Conservation (phyloP, 2,797 vertebrate genomes). For the Sebastes umbrosus region DNA sequence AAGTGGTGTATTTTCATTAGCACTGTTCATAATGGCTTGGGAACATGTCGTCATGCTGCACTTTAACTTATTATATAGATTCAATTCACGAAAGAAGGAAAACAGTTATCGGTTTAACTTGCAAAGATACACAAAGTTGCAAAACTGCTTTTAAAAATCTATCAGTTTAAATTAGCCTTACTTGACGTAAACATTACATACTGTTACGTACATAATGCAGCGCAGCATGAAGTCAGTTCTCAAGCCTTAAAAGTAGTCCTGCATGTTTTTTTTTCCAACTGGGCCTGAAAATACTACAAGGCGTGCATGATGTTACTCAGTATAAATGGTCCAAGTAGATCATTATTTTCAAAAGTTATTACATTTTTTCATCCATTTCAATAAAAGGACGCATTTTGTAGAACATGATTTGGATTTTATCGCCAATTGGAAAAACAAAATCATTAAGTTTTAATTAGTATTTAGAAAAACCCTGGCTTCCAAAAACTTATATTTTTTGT, state of each 20-base stretch:
- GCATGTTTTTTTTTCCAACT: neutral
- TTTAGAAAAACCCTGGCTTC: neutral
- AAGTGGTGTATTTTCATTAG: neutral
- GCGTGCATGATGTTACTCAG: neutral
- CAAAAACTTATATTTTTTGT: neutral
- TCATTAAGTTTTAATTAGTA: neutral
- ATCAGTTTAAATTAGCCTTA: neutral
- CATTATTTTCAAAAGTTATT: constrained; percentile 7
- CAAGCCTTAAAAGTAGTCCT: neutral
- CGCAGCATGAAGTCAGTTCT: constrained; percentile 18
- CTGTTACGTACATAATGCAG: neutral
- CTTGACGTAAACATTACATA: neutral
- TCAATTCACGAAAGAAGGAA: neutral
- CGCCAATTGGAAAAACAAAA: constrained; percentile 9
- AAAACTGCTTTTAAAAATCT: neutral
- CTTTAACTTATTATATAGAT: neutral
- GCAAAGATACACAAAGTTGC: neutral
- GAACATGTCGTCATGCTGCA: constrained; percentile 14
- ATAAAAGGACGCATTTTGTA: constrained; percentile 12
- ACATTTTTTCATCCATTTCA: neutral
- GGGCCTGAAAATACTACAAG: neutral
- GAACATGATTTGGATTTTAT: neutral
- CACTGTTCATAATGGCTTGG: neutral
- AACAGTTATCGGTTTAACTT: neutral
- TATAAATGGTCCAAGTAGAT: neutral